These are phyloP conservation scores for Mirza zaza DNA, from an alignment of 2,113 vertebrate genomes.

Conservation along the genomic window DNA sequence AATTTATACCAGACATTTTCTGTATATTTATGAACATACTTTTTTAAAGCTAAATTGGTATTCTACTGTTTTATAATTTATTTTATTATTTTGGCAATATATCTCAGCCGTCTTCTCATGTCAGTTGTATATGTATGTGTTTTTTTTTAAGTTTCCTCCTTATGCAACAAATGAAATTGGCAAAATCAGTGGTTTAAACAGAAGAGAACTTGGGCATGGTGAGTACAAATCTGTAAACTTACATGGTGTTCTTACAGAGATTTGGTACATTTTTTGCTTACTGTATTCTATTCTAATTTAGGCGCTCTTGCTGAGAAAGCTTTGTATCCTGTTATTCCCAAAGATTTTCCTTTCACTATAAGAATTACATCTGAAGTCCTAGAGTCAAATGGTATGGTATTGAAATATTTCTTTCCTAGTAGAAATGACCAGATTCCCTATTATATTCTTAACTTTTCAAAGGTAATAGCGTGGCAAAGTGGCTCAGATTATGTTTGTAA, in stretches of 20 bases:
- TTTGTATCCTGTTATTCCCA: constrained; percentile 93
- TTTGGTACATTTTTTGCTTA: constrained; percentile 33
- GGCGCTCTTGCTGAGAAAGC: constrained; percentile 96
- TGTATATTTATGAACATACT: not conserved
- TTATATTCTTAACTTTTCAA: constrained; percentile 23
- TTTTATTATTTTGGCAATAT: constrained; percentile 13
- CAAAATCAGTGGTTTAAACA: constrained; percentile 91
- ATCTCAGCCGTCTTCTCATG: not conserved
- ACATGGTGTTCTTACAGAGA: not conserved
- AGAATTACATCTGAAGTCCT: constrained; percentile 96
- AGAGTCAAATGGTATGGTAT: constrained; percentile 93
- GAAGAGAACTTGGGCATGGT: constrained; percentile 98
- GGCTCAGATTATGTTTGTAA: no score
- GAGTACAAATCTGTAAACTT: constrained; percentile 68
- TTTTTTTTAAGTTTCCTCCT: constrained; percentile 92
- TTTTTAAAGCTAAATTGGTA: not conserved
- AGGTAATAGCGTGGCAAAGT: not conserved
- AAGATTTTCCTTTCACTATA: constrained; percentile 97
- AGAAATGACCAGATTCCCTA: not conserved
- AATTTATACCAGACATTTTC: not conserved
- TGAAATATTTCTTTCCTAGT: not conserved
- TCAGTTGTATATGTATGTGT: not conserved
- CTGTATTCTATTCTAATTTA: constrained; percentile 75
- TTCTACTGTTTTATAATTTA: constrained; percentile 1
- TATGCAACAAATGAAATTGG: constrained; percentile 98